phyloP scores from a whole-genome alignment of 2,797 vertebrate genomes.

The Mus caroli region DNA sequence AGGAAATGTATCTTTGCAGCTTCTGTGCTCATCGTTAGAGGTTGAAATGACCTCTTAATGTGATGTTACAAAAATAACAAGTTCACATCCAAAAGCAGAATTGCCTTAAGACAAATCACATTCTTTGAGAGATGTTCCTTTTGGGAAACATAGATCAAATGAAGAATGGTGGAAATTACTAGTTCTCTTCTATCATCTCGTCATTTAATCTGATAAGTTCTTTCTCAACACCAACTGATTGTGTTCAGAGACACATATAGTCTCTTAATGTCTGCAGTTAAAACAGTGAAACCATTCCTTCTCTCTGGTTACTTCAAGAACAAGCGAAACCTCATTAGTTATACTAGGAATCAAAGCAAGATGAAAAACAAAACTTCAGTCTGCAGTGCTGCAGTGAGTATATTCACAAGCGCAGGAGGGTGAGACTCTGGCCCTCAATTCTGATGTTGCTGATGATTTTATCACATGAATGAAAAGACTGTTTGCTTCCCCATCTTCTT shows the following conservation, averaged over 20 bases:
- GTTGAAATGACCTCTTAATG: constrained; percentile 32
- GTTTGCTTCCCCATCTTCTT: background rate
- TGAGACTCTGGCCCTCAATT: background rate
- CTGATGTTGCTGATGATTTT: background rate
- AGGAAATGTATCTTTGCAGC: constrained; percentile 49
- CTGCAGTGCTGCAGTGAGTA: background rate
- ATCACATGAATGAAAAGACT: background rate
- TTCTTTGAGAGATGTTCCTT: constrained; percentile 50
- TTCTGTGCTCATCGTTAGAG: constrained; percentile 8
- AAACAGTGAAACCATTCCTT: background rate
- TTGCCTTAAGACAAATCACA: constrained; percentile 10
- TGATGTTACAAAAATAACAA: constrained; percentile 54
- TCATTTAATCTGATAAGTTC: constrained; percentile 30
- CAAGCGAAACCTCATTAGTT: background rate
- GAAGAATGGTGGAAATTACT: background rate
- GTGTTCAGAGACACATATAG: background rate
- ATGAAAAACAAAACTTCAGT: background rate
- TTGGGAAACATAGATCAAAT: constrained; percentile 46
- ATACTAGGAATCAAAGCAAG: background rate
- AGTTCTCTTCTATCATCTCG: constrained; percentile 16
- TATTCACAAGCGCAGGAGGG: background rate
- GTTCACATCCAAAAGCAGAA: constrained; percentile 58
- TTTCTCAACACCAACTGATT: background rate
- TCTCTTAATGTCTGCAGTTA: background rate
- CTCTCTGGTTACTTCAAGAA: background rate